phyloP scores from a whole-genome alignment of 2,113 vertebrate species.

The Miniopterus natalensis region DNA sequence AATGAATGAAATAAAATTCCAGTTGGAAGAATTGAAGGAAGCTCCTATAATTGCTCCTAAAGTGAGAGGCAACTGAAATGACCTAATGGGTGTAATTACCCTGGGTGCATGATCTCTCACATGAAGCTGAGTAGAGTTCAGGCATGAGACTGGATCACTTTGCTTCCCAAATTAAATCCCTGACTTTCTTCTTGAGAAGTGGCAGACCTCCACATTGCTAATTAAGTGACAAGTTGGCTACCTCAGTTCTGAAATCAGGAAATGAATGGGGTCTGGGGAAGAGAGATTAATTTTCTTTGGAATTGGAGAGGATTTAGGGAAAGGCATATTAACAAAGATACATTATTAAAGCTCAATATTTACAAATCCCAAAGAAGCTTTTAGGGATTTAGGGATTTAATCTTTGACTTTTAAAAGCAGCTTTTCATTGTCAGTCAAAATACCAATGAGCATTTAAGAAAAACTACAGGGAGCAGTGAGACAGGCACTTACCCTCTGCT shows the following conservation, averaged over 20 bases:
- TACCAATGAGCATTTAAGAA: slow-evolving; percentile 60
- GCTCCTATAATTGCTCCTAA: slow-evolving; percentile 7
- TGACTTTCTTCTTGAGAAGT: slow-evolving; percentile 29
- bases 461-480: slow-evolving; percentile 40
- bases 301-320: slow-evolving; percentile 63
- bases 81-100: background rate
- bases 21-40: slow-evolving; percentile 40
- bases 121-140: slow-evolving; percentile 11
- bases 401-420: slow-evolving; percentile 77
- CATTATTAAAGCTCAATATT: slow-evolving; percentile 76
- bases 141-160: background rate
- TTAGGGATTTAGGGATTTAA: slow-evolving; percentile 78
- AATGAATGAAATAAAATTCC: slow-evolving; percentile 36
- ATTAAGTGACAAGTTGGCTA: slow-evolving; percentile 61
- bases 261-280: background rate
- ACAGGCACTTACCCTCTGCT: slow-evolving; percentile 52
- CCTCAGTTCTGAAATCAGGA: slow-evolving; percentile 59
- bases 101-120: background rate
- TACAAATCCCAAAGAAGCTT: slow-evolving; percentile 80
- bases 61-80: slow-evolving; percentile 27
- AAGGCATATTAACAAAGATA: slow-evolving; percentile 78
- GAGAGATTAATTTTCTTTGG: slow-evolving; percentile 69
- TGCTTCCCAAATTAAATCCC: slow-evolving; percentile 43
- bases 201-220: slow-evolving; percentile 44
- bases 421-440: slow-evolving; percentile 72